Conservation (phyloP, 2,888 invertebrate genomes). For the Chrysina gloriosa region DNA sequence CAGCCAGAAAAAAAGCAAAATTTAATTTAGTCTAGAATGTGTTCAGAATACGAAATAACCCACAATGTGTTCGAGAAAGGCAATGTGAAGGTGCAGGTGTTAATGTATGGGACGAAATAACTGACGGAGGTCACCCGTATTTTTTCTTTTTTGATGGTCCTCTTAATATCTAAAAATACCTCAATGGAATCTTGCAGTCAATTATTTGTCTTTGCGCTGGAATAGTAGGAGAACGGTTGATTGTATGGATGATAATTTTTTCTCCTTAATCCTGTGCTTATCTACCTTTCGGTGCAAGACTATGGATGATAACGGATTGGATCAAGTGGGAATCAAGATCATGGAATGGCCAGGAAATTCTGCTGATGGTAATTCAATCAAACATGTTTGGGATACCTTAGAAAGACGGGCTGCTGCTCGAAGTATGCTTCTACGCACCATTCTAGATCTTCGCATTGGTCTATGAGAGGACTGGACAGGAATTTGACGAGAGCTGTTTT, state of each 20-base stretch:
- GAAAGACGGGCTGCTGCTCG: not conserved
- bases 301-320: too few relatives aligned
- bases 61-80: not conserved
- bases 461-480: not conserved
- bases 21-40: too few relatives aligned
- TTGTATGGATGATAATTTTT: too few relatives aligned
- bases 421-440: not conserved
- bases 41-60: not conserved
- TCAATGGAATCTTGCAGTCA: not conserved
- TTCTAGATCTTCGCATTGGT: not conserved
- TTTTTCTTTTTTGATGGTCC: not conserved
- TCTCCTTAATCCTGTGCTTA: too few relatives aligned
- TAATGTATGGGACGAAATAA: not conserved
- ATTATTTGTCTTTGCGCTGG: not conserved
- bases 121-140: not conserved
- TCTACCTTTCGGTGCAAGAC: too few relatives aligned
- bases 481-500: too few relatives aligned
- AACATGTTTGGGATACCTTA: not conserved
- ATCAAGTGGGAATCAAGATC: not conserved
- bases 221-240: too few relatives aligned
- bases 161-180: not conserved
- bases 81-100: not conserved
- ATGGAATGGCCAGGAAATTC: not conserved
- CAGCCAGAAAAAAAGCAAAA: too few relatives aligned
- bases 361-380: not conserved